Evolutionary conservation across 2,888 invertebrate species (phyloP), one percentile per base, ranked within the genome.

Genomic region (Zygogramma bicolorata): DNA sequence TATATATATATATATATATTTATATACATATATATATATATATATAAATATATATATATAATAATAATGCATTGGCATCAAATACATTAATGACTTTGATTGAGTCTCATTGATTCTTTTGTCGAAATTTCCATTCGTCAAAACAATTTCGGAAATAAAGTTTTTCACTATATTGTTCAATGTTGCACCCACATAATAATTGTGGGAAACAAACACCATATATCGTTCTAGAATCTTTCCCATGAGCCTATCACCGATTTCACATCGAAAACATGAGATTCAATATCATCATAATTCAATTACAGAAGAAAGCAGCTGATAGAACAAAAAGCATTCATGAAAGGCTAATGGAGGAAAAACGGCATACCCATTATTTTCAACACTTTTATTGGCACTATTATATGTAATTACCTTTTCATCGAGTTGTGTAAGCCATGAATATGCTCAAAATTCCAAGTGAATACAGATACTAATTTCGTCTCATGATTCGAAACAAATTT

Each of bases 311-410:
- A 61, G 61, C 13, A 40, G 18, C 34, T 20, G 25, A 61, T 20
- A 40, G 18, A 58, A 29, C 6, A 58, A 29, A 58, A 27, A 31
- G 27, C 20, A 40, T 10, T 15, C 22, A 22, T 20, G 10, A 38
- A 40, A 27, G 31, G 40, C 20, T 40, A 38, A 40, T 61, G 25
- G 25, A 40, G 38, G 20, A 61, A 38, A 61, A 34, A 40, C 22
- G 15, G 27, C 38, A 38, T 13, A 61, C 3, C 20, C 34, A 38
- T 22, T 34, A 38, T 61, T 61, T 3, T 20, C 20, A 61, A 61
- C 61, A 61, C 18, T 38, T 61, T 61, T 61, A 61, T 61, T 61
- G 22, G 61, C 1, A 31, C 22, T 38, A 40, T 34, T 34, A 61
- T 38, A 53, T 53, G 53, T 27, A 53, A 53, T 53, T 27, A 53